Percentiles rank a stretch among this genome's conserved stretches.
Conservation (phyloP, 2,797 vertebrate species). For the Numenius phaeopus region DNA sequence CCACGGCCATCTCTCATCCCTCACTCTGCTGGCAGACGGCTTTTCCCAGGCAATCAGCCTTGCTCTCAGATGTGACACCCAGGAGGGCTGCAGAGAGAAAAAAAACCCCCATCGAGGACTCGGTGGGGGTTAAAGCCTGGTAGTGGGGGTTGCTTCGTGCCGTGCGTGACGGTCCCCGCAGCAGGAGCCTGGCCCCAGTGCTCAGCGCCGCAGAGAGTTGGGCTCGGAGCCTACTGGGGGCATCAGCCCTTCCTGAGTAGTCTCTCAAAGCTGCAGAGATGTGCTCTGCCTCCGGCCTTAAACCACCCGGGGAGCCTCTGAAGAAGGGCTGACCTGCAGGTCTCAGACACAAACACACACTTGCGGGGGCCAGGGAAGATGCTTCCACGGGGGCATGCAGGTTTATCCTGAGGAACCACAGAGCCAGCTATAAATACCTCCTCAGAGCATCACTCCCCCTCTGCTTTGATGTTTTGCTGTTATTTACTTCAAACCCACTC, state of each 20-base stretch:
- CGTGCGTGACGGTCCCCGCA: fast-evolving
- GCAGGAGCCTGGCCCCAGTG: not conserved
- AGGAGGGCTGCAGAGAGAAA: not conserved
- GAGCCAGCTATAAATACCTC: conserved; percentile 45
- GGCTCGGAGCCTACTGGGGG: not conserved
- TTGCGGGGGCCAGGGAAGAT: not conserved
- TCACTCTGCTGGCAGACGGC: fast-evolving
- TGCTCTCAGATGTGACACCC: not conserved
- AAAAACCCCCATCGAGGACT: not conserved
- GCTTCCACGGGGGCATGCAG: not conserved
- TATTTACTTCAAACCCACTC: conserved; percentile 52
- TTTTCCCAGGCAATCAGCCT: conserved; percentile 28
- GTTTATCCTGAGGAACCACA: conserved; percentile 6
- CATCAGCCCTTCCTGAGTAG: not conserved
- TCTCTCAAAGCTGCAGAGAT: not conserved
- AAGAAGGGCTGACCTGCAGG: not conserved
- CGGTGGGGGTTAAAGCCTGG: not conserved
- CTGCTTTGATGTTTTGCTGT: conserved; percentile 51
- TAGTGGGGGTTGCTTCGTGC: not conserved
- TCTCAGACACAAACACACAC: not conserved
- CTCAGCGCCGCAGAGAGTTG: not conserved
- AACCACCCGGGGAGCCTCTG: fast-evolving
- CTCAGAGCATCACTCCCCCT: conserved; percentile 20
- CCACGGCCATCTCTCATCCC: not conserved
- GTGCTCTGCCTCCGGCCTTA: not conserved